Conservation (phyloP, 2,797 vertebrate species). For the Momotus momota region DNA sequence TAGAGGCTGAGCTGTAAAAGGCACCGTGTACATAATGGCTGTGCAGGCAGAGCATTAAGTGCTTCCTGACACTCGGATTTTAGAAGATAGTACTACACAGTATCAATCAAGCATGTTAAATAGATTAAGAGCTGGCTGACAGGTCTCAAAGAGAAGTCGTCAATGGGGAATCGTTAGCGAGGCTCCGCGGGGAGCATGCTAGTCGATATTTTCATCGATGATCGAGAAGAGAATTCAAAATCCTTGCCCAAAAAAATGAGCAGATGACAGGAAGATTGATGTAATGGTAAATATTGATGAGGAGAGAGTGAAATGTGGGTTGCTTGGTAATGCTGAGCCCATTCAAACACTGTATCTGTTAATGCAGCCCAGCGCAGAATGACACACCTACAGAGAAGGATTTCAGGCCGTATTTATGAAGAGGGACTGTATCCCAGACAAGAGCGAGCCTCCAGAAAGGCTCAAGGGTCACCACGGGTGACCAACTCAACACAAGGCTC, state of each 20-base stretch:
- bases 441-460: conserved; percentile 33
- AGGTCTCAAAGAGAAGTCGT: background rate
- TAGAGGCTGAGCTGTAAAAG: background rate
- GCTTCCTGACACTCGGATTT: background rate
- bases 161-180: background rate
- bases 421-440: conserved; percentile 6
- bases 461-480: conserved; percentile 57
- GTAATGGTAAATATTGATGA: conserved; percentile 54
- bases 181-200: background rate
- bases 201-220: background rate
- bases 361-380: background rate
- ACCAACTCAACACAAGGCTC: conserved; percentile 57
- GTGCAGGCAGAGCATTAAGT: background rate
- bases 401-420: background rate
- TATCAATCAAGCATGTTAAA: background rate
- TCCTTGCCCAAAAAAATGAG: conserved; percentile 15
- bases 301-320: conserved; percentile 38
- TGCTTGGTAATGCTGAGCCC: conserved; percentile 37
- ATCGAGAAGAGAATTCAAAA: background rate
- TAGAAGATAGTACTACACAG: background rate
- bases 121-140: background rate
- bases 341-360: background rate
- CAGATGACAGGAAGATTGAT: conserved; percentile 61
- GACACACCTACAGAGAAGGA: background rate
- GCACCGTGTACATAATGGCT: fast-evolving